Evolutionary conservation across 2,797 vertebrate species (phyloP), one percentile per base, ranked within the genome.

Genomic region (Rhinoraja longicauda): DNA sequence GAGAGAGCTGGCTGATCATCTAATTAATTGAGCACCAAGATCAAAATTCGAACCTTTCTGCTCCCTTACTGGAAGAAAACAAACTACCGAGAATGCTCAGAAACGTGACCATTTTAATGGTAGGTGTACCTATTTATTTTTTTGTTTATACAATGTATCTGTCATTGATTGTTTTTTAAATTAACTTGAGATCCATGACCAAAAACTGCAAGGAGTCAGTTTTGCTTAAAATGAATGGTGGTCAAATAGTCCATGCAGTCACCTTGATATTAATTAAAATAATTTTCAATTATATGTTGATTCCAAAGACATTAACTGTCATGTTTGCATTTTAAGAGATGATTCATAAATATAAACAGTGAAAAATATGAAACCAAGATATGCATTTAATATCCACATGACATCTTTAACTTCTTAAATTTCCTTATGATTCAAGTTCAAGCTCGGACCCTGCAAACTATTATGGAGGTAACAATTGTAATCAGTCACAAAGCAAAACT

Each of bases 231-330:
- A 67, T 75, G 45, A 75, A 57, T 73, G 36, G 4, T 6, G 8
- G 70, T 39, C 64, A 45, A 32, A n/a, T 19, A 12, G 32, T 88
- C n/a, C 8, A 36, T 32, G 36, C 64, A 90, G 62, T 90, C 84
- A 53, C 81, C 45, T 59, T 84, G 82, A 86, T 32, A 62, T 64
- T 64, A 29, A 86, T 15, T 91, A 64, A 24, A 91, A 91, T 91
- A 45, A 73, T 72, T 39, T 91, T 91, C 67, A 15, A 15, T 73
- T 67, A 36, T 36, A 73, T 73, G 91, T 91, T 91, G 67, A 73
- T 7, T 91, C 36, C 10, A 90, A 70, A 39, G 32, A 90, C 26
- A 73, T 26, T 91, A 75, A 73, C 21, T 73, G 15, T 24, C 90
- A n/a, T 57, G 17, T n/a, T 26, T 73, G 21, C 21, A 21, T 70